Percentiles rank a stretch among this genome's conserved stretches.
Evolutionary conservation across 2,797 vertebrate genomes (phyloP).

Genomic region (Poecilia velifera): DNA sequence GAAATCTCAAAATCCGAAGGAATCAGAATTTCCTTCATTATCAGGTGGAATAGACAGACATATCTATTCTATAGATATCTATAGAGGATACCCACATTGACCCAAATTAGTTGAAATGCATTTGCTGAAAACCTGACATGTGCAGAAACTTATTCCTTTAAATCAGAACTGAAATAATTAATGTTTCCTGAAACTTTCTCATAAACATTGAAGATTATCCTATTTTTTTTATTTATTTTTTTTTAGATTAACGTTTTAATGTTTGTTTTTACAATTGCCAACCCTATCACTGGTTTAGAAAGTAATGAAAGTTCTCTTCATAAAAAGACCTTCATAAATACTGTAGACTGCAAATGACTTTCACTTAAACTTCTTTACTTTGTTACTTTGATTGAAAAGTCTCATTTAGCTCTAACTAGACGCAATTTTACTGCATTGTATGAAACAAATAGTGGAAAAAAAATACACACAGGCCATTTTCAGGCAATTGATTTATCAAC

Average conservation of each 20-base stretch:
- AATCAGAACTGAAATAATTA: not conserved
- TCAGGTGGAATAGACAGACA: not conserved
- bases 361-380: conserved; percentile 12
- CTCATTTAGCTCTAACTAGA: conserved; percentile 9
- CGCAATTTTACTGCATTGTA: conserved; percentile 20
- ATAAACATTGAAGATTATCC: not conserved
- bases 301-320: conserved; percentile 69
- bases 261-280: not conserved
- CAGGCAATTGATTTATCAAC: conserved; percentile 71
- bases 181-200: not conserved
- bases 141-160: not conserved
- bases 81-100: not conserved
- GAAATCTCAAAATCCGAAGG: not conserved
- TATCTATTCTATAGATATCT: no score
- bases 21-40: not conserved
- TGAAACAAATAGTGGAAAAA: conserved; percentile 30
- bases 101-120: not conserved
- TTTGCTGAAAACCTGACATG: not conserved
- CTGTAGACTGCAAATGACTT: conserved; percentile 9
- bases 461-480: conserved; percentile 22
- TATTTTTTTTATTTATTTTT: not conserved
- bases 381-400: conserved; percentile 16
- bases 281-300: conserved; percentile 65
- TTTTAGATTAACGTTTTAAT: not conserved
- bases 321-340: conserved; percentile 43